A percentile compares a stretch with the other conserved stretches of the same genome.
These are phyloP conservation scores for Daphoenositta chrysoptera DNA, from an alignment of 2,113 vertebrate species.

Conservation along the genomic window DNA sequence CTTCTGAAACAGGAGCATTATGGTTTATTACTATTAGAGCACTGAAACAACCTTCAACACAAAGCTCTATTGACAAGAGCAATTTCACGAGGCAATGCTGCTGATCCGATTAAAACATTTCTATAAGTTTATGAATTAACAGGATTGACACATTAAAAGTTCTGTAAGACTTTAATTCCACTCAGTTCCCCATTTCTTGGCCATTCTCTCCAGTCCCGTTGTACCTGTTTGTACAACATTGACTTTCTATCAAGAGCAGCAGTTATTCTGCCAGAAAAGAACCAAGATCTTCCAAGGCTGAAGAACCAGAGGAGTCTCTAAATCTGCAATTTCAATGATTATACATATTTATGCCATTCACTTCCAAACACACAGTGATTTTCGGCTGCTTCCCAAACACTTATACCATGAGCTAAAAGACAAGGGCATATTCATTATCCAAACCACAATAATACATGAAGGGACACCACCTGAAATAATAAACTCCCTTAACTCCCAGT, in stretches of 20 bases:
- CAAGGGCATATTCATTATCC: not conserved
- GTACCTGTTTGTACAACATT: fast-evolving
- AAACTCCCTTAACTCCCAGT: not conserved
- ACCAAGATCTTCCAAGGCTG: not conserved
- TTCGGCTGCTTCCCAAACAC: not conserved
- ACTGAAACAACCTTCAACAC: not conserved
- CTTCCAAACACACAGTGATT: not conserved
- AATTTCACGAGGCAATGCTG: not conserved
- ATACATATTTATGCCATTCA: not conserved
- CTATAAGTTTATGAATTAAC: not conserved
- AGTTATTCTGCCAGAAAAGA: not conserved
- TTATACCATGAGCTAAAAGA: not conserved
- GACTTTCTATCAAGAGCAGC: not conserved
- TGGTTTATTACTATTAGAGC: not conserved
- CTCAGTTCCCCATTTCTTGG: not conserved
- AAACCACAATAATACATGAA: not conserved
- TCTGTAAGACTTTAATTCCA: not conserved
- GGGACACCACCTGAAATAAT: not conserved
- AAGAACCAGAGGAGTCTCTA: not conserved
- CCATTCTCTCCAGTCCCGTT: not conserved
- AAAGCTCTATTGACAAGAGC: not conserved
- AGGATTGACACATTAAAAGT: not conserved
- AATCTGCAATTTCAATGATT: not conserved
- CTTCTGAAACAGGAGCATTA: not conserved
- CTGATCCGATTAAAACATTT: constrained; percentile 20